These are phyloP conservation scores for Homarus gammarus DNA, from an alignment of 2,888 invertebrate genomes.

Conservation along the genomic window DNA sequence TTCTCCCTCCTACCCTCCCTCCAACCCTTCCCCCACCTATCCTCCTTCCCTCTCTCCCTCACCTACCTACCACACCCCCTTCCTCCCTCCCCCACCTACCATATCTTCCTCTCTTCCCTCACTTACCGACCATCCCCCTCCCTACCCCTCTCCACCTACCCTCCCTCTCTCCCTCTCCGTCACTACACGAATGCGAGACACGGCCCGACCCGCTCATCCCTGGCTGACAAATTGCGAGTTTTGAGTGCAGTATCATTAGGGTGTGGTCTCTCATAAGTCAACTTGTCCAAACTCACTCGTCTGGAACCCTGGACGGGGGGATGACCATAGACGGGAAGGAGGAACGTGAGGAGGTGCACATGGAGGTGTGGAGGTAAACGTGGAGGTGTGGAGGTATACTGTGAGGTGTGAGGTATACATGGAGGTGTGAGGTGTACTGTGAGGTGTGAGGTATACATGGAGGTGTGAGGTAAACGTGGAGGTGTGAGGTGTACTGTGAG, in stretches of 20 bases:
- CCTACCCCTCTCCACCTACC: neutral
- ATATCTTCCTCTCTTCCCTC: neutral
- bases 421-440: neutral
- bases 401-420: neutral
- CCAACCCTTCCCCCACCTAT: too few species aligned
- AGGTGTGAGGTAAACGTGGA: neutral
- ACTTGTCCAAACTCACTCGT: slow-evolving; percentile 4
- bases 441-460: neutral
- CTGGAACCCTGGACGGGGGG: slow-evolving; percentile 9
- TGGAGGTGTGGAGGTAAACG: neutral
- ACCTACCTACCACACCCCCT: neutral
- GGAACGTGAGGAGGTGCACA: neutral
- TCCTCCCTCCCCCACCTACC: neutral
- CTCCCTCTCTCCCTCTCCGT: neutral
- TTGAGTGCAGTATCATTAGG: slow-evolving; percentile 15
- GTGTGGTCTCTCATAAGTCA: slow-evolving; percentile 26
- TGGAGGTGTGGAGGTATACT: neutral
- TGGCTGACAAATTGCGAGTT: slow-evolving; percentile 29
- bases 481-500: neutral
- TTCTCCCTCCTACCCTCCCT: too few species aligned
- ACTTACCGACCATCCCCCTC: neutral
- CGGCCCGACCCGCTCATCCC: neutral
- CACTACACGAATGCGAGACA: neutral
- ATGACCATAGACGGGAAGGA: neutral
- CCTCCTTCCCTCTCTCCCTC: neutral